Evolutionary conservation across 2,797 vertebrate species (phyloP).

Genomic region (Martes flavigula): DNA sequence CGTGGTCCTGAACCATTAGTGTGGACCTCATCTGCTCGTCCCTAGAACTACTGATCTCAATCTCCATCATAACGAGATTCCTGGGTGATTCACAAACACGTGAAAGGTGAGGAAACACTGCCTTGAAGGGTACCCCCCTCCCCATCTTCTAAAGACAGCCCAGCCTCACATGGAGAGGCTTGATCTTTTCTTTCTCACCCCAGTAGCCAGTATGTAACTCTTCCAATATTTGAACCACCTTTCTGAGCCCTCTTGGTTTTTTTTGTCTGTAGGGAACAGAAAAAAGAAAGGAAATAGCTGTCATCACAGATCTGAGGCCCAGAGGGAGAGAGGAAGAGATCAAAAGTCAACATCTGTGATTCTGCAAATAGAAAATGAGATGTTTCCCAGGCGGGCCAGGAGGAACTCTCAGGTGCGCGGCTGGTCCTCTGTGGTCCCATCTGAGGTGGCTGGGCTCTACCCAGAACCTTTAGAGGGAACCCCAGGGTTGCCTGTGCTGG

Average conservation of each 20-base stretch:
- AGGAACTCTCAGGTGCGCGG: neutral
- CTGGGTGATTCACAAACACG: neutral
- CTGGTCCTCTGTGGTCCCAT: neutral
- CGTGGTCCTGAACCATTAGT: fast-evolving
- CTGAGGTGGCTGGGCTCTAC: neutral
- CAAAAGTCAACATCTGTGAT: constrained; percentile 83
- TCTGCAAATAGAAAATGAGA: constrained; percentile 83
- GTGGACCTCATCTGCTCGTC: neutral
- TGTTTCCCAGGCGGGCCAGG: constrained; percentile 71
- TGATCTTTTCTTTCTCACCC: neutral
- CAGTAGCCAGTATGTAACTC: neutral
- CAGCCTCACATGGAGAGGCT: neutral
- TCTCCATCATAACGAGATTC: neutral
- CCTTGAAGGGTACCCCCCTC: neutral
- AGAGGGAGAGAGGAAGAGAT: constrained; percentile 60
- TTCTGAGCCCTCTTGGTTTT: neutral
- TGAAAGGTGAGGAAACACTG: neutral
- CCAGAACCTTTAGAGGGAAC: constrained; percentile 43
- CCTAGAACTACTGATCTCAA: neutral
- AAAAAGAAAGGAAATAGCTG: constrained; percentile 21
- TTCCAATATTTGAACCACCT: constrained; percentile 31
- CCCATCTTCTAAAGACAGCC: neutral
- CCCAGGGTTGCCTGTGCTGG: neutral
- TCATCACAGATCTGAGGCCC: constrained; percentile 46
- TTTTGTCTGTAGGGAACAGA: constrained; percentile 14